Percentiles rank a stretch among this genome's conserved stretches.
Conservation (phyloP, 2,888 invertebrate genomes). For the Ashinkailepas kermadecensis region DNA sequence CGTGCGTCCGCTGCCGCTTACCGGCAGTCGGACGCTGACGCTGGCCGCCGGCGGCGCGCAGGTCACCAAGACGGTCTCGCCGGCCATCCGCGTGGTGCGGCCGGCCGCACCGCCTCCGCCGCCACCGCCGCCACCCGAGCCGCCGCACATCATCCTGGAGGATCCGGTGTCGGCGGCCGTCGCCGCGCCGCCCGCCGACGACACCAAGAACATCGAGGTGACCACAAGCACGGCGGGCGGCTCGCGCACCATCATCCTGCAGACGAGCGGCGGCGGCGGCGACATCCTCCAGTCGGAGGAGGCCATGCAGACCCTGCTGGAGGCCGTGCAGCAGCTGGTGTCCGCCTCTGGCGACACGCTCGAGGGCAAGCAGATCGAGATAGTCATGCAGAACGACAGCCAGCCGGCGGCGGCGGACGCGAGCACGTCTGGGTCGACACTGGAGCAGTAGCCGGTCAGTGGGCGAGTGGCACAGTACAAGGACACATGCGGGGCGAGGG, state of each 20-base stretch:
- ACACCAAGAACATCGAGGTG: background rate
- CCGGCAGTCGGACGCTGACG: background rate
- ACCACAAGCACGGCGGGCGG: conserved; percentile 15
- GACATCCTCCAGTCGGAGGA: conserved; percentile 23
- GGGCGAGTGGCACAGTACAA: background rate
- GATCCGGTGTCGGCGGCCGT: background rate
- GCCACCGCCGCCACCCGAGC: background rate
- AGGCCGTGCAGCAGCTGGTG: conserved; percentile 20
- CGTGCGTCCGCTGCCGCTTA: background rate
- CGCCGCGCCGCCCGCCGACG: background rate
- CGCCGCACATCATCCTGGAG: background rate
- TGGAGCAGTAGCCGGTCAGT: background rate
- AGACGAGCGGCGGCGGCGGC: conserved; percentile 20
- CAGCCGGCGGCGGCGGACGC: background rate
- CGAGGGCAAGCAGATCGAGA: conserved; percentile 24
- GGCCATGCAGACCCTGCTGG: conserved; percentile 22
- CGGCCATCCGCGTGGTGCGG: background rate
- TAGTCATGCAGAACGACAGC: conserved; percentile 23
- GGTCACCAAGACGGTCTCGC: background rate
- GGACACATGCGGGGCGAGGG: background rate
- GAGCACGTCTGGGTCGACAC: background rate
- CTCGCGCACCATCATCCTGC: background rate
- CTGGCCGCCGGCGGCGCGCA: background rate
- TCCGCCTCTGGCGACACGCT: conserved; percentile 18
- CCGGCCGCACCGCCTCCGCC: background rate